Conservation (phyloP, 2,113 vertebrate genomes). For the Girardinichthys multiradiatus region DNA sequence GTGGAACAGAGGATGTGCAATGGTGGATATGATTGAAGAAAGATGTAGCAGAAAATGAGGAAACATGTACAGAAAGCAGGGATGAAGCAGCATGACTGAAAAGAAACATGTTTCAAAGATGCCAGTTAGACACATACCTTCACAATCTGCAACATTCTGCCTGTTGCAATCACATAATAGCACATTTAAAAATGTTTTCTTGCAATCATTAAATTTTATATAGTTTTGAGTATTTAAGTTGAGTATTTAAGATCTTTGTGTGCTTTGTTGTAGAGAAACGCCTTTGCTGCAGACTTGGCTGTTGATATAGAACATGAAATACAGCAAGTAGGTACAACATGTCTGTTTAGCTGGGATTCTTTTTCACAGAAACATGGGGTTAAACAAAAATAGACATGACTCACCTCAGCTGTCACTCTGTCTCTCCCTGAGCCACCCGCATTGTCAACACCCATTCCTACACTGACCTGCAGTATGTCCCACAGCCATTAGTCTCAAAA, state of each 20-base stretch:
- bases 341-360: conserved; percentile 56
- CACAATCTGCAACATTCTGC: background rate
- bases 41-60: conserved; percentile 8
- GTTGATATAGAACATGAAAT: conserved; percentile 49
- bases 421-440: conserved; percentile 52
- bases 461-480: background rate
- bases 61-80: conserved; percentile 3
- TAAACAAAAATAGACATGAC: conserved; percentile 78
- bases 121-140: background rate
- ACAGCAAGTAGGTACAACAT: conserved; percentile 17
- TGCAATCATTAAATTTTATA: conserved; percentile 7
- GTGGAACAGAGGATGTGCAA: conserved; percentile 58
- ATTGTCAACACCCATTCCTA: conserved; percentile 28
- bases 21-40: conserved; percentile 27
- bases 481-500: background rate
- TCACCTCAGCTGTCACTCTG: conserved; percentile 73
- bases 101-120: conserved; percentile 10
- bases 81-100: conserved; percentile 17
- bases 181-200: conserved; percentile 2
- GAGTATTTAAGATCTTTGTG: conserved; percentile 15
- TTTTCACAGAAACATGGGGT: conserved; percentile 48
- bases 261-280: conserved; percentile 32
- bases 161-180: conserved; percentile 7
- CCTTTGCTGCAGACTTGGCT: conserved; percentile 37
- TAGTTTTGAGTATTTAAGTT: conserved; percentile 24